Evolutionary conservation across 2,888 invertebrate genomes (phyloP), one percentile per base, ranked within the genome.

Genomic region (Thelaira solivaga): DNA sequence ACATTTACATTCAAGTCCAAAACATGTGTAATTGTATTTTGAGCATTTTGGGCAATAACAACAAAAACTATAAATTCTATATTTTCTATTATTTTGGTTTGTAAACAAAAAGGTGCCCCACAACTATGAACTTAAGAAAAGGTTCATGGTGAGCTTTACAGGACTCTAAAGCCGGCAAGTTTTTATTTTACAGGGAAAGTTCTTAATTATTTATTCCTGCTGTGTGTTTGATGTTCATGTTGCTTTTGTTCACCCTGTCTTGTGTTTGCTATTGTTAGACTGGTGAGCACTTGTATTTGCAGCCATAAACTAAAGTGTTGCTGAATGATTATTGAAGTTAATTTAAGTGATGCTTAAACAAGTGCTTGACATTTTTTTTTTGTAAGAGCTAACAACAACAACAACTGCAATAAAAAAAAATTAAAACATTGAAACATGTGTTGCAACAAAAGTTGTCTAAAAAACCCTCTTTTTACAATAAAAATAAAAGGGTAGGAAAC

Each of bases 231-330:
- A n/a, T n/a, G n/a, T n/a, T n/a, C n/a, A 16, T 20, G 6, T 26
- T 18, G 11, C 2, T 53, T n/a, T n/a, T n/a, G n/a, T n/a, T n/a
- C n/a, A 5, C 8, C 10, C 22, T 18, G 10, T 16, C 5, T 20
- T 22, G 16, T 43, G 16, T 7, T 34, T 24, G 20, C 8, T 41
- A 16, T 39, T 64, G 57, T 62, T 47, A 29, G 41, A 41, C 20
- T 16, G 49, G 31, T 34, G 57, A n/a, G 31, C 34, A 64, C 36
- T 64, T 68, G 64, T 43, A 62, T 22, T 16, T 18, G 82, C 81
- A 83, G 85, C 85, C 85, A 87, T 86, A 85, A 87, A 87, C 86
- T 85, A 87, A 87, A 87, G 86, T 86, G 87, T 86, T 86, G 86
- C 86, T 87, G 86, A 87, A 86, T 86, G 85, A 86, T 84, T 85